Base-by-base conservation (phyloP, 2,888 invertebrate genomes). In the Harpagoxenus sublaevis region DNA sequence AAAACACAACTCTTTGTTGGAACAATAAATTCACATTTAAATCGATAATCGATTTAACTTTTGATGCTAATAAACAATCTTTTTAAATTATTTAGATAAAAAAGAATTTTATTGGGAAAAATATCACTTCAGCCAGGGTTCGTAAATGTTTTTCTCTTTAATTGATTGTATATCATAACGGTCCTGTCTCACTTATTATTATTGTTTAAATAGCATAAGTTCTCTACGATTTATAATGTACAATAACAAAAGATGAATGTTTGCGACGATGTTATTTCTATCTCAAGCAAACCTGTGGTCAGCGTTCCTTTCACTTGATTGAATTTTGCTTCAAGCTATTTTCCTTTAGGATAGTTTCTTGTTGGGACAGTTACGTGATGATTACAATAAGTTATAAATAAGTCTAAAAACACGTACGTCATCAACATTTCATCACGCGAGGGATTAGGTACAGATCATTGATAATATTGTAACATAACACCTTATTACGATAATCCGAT, bases 301-400 rank as follows among this genome's bases (percentile, higher is more conserved):
- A 60, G n/a, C 62, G 68, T 86, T 68, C 88, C 89, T 89, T 89
- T 89, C 89, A 89, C 89, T 68, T 53, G 70, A 71, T 71, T 71
- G 23, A 35, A 71, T 48, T 71, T 35, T 51, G 73, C 79, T 81
- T 60, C 39, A 15, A 62, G 79, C 48, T 71, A 62, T 60, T 62
- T 60, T 35, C 45, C 18, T 35, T 81, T n/a, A 28, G 10, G 15
- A 48, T 3, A 48, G 6, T 48, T 57, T 71, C 71, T 71, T 45
- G 28, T 39, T 68, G 42, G 1, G 2, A 68, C n/a, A 42, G 39
- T 68, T 68, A 35, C 23, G 60, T 48, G 45, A 66, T 65, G 35
- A n/a, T 79, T 23, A 15, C 10, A 5, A 23, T 23, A 23, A 23
- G 9, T 23, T 53, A 53, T n/a, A 53, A 2, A 45, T 60, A 60